phyloP scores from a whole-genome alignment of 2,797 vertebrate species.

The Meriones psammophilus region DNA sequence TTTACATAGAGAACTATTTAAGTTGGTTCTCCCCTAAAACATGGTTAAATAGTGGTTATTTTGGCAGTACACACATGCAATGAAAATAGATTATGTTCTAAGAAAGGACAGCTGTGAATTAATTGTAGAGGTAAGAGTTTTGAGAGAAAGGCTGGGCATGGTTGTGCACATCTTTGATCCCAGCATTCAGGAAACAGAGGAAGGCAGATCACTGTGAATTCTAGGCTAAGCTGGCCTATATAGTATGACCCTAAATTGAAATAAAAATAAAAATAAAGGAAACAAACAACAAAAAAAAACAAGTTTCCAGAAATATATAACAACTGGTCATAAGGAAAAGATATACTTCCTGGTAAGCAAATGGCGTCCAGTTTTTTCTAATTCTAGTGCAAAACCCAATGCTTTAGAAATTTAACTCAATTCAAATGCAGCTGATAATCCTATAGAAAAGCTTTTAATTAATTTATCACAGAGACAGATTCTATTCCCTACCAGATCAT shows the following conservation, averaged over 20 bases:
- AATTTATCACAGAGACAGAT: background rate
- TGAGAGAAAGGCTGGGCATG: too few relatives aligned
- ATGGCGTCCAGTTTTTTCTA: background rate
- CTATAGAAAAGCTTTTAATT: background rate
- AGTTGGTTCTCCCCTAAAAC: background rate
- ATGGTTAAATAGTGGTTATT: background rate
- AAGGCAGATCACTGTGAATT: background rate
- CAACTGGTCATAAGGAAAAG: background rate
- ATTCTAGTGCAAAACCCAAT: slow-evolving; percentile 27
- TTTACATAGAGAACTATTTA: background rate
- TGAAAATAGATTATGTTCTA: background rate
- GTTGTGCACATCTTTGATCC: background rate
- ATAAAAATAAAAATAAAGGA: background rate
- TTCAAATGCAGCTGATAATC: background rate
- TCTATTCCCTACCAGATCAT: background rate
- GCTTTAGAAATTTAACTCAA: background rate
- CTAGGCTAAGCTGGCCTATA: too few relatives aligned
- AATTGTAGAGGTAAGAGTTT: background rate
- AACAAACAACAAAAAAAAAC: background rate
- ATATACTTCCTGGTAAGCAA: background rate
- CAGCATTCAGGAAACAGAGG: background rate
- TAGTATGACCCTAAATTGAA: background rate
- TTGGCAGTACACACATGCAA: background rate
- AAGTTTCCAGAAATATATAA: background rate
- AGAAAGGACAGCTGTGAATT: background rate